Percentiles rank a stretch among this genome's conserved stretches.
These are phyloP conservation scores for Caligus rogercresseyi DNA, from an alignment of 1,140 invertebrate genomes.

Conservation along the genomic window DNA sequence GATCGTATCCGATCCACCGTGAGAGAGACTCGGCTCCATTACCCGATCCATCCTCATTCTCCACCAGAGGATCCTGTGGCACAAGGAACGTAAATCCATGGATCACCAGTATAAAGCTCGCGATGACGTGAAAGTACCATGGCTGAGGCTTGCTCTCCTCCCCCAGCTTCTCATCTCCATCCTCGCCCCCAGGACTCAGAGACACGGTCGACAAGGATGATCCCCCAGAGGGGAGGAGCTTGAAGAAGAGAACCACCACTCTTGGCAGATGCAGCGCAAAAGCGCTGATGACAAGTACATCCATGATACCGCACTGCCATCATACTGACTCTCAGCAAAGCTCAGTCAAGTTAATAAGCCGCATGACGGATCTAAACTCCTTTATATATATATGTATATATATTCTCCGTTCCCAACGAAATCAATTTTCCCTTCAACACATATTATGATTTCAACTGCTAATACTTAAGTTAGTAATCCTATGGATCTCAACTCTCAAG, in stretches of 20 bases:
- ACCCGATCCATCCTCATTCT: not conserved
- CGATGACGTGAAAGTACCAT: constrained; percentile 16
- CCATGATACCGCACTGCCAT: constrained; percentile 15
- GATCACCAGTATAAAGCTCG: constrained; percentile 7
- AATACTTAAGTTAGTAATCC: no score
- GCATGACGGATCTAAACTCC: no score
- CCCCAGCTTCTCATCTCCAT: not conserved
- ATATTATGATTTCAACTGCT: no score
- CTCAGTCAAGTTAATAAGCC: no score
- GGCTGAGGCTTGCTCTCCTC: constrained; percentile 14
- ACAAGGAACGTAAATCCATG: constrained; percentile 16
- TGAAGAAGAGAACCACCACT: not conserved
- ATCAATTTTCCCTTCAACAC: no score
- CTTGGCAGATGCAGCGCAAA: not conserved
- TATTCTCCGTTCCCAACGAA: no score
- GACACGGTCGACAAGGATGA: no score
- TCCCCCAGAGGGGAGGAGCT: not conserved
- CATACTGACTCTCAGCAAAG: constrained; percentile 5
- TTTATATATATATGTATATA: no score
- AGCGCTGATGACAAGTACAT: constrained; percentile 13
- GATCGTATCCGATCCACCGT: constrained; percentile 6
- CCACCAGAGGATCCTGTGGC: constrained; percentile 3
- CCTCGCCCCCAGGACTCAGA: not conserved
- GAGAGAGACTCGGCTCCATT: not conserved
- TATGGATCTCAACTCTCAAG: no score